Evolutionary conservation across 37 sponge, comb jelly and placozoan species (phyloP).

Genomic region (Bolinopsis microptera): DNA sequence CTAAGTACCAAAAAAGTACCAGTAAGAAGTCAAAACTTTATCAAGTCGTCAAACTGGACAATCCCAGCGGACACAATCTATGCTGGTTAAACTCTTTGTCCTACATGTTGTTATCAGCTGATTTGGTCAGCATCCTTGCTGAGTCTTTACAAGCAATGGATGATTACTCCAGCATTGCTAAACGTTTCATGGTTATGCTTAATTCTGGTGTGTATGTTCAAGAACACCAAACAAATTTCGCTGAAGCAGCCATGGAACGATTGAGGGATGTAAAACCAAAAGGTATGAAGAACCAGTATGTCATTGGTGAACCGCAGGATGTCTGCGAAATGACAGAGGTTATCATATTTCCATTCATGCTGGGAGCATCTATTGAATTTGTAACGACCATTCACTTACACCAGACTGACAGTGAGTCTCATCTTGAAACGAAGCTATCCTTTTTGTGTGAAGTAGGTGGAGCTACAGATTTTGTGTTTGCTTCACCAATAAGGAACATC

Average conservation of each 20-base stretch:
- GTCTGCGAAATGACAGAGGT: neutral
- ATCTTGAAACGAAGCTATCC: neutral
- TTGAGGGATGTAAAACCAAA: neutral
- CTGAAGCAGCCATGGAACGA: neutral
- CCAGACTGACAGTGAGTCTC: neutral
- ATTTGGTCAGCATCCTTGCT: neutral
- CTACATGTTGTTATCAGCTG: neutral
- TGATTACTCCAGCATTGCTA: neutral
- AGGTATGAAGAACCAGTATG: neutral
- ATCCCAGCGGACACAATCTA: neutral
- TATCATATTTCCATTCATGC: neutral
- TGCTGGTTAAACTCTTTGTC: neutral
- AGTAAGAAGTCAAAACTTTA: neutral
- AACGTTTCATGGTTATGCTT: neutral
- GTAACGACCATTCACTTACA: neutral
- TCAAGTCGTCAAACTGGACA: neutral
- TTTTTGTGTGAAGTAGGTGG: neutral
- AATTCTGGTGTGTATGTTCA: neutral
- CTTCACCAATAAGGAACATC: neutral
- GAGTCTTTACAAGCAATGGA: neutral
- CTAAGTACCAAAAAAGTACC: too few species aligned
- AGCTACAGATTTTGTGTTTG: neutral
- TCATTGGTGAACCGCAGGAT: neutral
- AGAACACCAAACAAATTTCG: neutral
- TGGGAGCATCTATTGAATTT: neutral